Evolutionary conservation across 2,888 invertebrate species (phyloP), one percentile per base, ranked within the genome.

Genomic region (Danaus chrysippus): DNA sequence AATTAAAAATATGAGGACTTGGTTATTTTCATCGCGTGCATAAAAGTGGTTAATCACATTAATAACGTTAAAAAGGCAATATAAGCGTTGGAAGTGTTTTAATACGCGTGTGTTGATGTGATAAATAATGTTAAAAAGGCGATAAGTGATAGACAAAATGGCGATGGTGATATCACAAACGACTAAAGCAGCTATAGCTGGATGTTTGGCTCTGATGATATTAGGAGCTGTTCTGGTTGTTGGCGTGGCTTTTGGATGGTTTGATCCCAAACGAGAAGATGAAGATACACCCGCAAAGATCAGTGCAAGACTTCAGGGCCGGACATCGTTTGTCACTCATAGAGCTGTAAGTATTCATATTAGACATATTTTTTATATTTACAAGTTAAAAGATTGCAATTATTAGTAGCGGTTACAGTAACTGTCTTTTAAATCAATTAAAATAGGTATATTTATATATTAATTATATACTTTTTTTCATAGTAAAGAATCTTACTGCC

Each of bases 91-190:
- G 49, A 49, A 49, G 49, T 49, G 49, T 53, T 43, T 56, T 58
- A 55, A 13, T 12, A 55, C 17, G 46, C 53, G 58, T 57, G 58
- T 43, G 60, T 62, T 55, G 44, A 56, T 62, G 65, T n/a, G 54
- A 43, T 49, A 17, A 68, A 79, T 69, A 74, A 85, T 83, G 84
- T 70, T 68, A 61, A 63, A 70, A 63, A 81, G 78, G 77, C 85
- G 87, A 86, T 83, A 78, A 78, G 77, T 80, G 77, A 68, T 66
- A 63, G 64, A 66, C 78, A 87, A 83, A 71, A 91, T 91, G 91
- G 91, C 91, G 73, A 91, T 91, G 90, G 91, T 90, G 65, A 88
- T 91, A 82, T 91, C 91, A 61, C 89, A 88, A 66, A 85, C 91
- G 68, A 91, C 91, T 58, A 91, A 91, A 75, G 90, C 86, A 62